Evolutionary conservation across 2,113 vertebrate genomes (phyloP), one percentile per base, ranked within the genome.

Genomic region (Neotoma lepida): DNA sequence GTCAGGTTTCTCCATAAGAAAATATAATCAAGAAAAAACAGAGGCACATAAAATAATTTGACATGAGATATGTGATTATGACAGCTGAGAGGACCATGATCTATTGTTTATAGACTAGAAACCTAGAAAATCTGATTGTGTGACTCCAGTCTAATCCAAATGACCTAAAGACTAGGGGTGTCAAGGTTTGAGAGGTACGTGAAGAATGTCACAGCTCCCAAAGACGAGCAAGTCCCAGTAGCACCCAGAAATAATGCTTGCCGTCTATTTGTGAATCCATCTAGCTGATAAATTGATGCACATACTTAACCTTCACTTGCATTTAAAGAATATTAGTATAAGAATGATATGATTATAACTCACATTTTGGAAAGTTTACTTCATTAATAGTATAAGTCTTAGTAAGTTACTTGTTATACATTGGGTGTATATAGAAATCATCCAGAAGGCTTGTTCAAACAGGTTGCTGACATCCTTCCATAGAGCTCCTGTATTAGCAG

Each of bases 361-460:
- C 49, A 91, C 7, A 70, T 87, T 95, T 95, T 76, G 22, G 68
- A 86, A 94, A 44, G 54, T 35, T 49, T 39, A 44, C 39, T 76
- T 70, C 44, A 56, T 58, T 77, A 92, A 71, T 35, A 86, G 84
- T 77, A 8, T 28, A 70, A 91, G 86, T 71, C 28, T 92, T 64
- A 88, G 54, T 49, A 88, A 86, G 80, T 61, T 80, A 78, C 33
- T 46, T 90, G 68, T 85, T 44, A 8, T 39, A 15, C 9, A 46
- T 35, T 44, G 35, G 63, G 33, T 15, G 18, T 51, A 6, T 6
- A 8, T 71, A 18, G 24, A 73, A n/a, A 56, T 46, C 54, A 86
- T 71, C 1, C 41, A 56, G 63, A 81, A 18, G 26, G 4, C 30
- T 87, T 90, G 6, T 70, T 87, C 73, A 85, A 24, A 61, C 5